Evolutionary conservation across 2,797 vertebrate genomes (phyloP).

Genomic region (Ctenopoma kingsleyae): DNA sequence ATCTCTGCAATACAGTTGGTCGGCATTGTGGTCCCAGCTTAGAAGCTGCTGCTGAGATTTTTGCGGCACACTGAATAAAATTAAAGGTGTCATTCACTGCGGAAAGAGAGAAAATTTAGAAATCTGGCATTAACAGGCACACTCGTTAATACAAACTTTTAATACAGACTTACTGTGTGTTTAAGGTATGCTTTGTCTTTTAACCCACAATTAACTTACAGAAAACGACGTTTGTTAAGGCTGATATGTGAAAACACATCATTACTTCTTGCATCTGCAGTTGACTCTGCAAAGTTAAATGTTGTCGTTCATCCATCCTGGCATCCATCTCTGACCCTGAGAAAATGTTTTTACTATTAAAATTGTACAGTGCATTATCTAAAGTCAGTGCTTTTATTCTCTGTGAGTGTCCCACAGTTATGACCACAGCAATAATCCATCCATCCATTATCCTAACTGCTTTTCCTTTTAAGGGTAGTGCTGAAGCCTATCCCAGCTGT

Average conservation of each 20-base stretch:
- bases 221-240: not conserved
- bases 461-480: too few species aligned
- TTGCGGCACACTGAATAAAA: slow-evolving; percentile 11
- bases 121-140: slow-evolving; percentile 18
- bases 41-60: slow-evolving; percentile 30
- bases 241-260: too few species aligned
- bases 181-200: too few species aligned
- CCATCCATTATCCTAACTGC: too few species aligned
- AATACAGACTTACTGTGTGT: not conserved
- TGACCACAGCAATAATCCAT: too few species aligned
- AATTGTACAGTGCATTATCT: not conserved
- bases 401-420: too few species aligned
- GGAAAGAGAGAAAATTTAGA: slow-evolving; percentile 13
- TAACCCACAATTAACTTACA: not conserved
- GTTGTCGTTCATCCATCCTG: not conserved
- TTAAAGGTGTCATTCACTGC: slow-evolving; percentile 20
- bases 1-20: slow-evolving; percentile 57
- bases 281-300: too few species aligned
- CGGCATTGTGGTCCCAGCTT: slow-evolving; percentile 12
- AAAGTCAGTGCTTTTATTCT: too few species aligned
- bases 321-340: not conserved
- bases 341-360: not conserved
- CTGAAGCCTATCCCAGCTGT: too few species aligned
- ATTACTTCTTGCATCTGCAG: not conserved
- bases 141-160: not conserved